phyloP scores from a whole-genome alignment of 2,888 invertebrate genomes.

The Camptogramma bilineatum region DNA sequence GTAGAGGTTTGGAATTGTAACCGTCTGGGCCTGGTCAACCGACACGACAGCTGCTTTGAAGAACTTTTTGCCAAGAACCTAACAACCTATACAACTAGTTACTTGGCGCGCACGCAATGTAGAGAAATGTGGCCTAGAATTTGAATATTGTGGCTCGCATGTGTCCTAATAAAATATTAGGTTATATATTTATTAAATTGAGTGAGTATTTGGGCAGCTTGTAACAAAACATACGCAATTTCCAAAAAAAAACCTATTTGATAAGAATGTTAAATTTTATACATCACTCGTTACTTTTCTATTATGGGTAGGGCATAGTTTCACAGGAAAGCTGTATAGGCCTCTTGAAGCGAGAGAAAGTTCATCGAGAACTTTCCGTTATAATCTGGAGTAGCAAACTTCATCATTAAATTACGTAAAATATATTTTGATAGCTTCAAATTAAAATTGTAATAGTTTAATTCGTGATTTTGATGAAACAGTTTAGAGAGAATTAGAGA shows the following conservation, averaged over 20 bases:
- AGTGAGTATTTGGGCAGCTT: slow-evolving; percentile 14
- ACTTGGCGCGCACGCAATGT: slow-evolving; percentile 56
- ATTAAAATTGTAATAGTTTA: background rate
- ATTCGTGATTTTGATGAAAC: too few relatives aligned
- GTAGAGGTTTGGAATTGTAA: slow-evolving; percentile 49
- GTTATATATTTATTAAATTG: slow-evolving; percentile 5
- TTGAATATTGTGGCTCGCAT: slow-evolving; percentile 36
- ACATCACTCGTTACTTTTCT: background rate
- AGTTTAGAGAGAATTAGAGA: too few relatives aligned
- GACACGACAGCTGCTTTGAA: slow-evolving; percentile 56
- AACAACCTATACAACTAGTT: slow-evolving; percentile 19
- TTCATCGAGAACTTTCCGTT: slow-evolving; percentile 20
- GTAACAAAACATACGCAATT: background rate
- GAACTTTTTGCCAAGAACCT: slow-evolving; percentile 51
- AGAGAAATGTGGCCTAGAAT: slow-evolving; percentile 53
- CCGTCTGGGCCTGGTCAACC: slow-evolving; percentile 44
- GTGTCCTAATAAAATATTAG: slow-evolving; percentile 20
- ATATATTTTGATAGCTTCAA: background rate
- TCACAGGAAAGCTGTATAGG: slow-evolving; percentile 5
- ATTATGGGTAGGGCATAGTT: background rate
- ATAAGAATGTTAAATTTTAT: background rate
- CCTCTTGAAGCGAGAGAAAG: slow-evolving; percentile 28
- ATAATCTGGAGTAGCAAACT: slow-evolving; percentile 12
- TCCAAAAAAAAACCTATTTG: background rate
- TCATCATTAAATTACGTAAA: background rate